Evolutionary conservation across 2,888 invertebrate genomes (phyloP).

Genomic region (Cotesia congregata): DNA sequence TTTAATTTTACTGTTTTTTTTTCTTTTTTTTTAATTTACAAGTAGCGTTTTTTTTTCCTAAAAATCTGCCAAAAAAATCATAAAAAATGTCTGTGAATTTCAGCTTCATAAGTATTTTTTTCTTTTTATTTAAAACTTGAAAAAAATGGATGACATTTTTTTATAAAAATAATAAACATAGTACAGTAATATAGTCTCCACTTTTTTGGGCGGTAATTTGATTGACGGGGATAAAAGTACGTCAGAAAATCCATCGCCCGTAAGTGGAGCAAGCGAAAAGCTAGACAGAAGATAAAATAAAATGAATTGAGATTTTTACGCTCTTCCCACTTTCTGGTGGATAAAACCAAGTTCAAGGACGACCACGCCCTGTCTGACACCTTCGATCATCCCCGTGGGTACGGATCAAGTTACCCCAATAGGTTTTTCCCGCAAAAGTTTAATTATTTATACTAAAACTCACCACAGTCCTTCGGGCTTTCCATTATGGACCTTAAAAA

Average conservation of each 20-base stretch:
- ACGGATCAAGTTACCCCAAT: constrained; percentile 2
- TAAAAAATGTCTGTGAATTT: too few relatives aligned
- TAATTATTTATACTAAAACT: not conserved
- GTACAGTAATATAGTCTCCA: too few relatives aligned
- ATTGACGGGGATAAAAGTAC: not conserved
- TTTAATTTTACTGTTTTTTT: too few relatives aligned
- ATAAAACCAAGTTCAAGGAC: constrained; percentile 64
- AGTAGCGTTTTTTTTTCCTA: too few relatives aligned
- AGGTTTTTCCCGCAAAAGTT: not conserved
- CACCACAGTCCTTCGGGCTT: too few relatives aligned
- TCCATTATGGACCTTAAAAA: too few relatives aligned
- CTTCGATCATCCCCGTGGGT: constrained; percentile 38
- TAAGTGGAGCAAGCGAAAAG: not conserved
- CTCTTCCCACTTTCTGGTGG: constrained; percentile 50
- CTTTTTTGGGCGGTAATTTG: not conserved
- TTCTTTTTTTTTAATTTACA: too few relatives aligned
- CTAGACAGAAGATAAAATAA: constrained; percentile 41
- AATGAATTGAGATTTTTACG: constrained; percentile 49
- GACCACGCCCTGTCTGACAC: constrained; percentile 69
- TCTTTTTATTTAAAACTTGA: too few relatives aligned
- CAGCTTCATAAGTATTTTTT: too few relatives aligned
- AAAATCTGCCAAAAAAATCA: too few relatives aligned
- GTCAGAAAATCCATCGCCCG: not conserved
- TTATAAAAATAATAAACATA: too few relatives aligned
- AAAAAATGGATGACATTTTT: too few relatives aligned